A percentile compares a stretch with the other conserved stretches of the same genome.
phyloP scores from a whole-genome alignment of 2,888 invertebrate genomes.

The Mesochorus sp. region DNA sequence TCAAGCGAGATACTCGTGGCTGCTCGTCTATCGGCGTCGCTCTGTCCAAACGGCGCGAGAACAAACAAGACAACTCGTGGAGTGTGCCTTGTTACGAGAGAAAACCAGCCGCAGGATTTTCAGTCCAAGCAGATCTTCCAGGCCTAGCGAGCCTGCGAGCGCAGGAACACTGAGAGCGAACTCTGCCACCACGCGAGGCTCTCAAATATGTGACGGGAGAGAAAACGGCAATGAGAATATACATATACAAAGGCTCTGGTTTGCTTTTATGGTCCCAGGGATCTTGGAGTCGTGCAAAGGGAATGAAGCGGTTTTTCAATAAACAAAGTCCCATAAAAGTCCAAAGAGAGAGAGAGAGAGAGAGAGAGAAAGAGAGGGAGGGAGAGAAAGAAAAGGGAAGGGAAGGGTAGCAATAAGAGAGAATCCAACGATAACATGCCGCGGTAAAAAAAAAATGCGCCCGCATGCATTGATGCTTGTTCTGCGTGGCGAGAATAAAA shows the following conservation, averaged over 20 bases:
- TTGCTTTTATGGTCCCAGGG: slow-evolving; percentile 14
- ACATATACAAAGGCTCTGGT: too few species aligned
- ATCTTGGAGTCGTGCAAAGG: slow-evolving; percentile 21
- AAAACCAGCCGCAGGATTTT: slow-evolving; percentile 50
- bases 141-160: not conserved
- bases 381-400: not conserved
- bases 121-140: slow-evolving; percentile 30
- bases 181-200: slow-evolving; percentile 10
- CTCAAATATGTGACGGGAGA: slow-evolving; percentile 2
- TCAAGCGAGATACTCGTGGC: slow-evolving; percentile 52
- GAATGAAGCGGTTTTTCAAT: slow-evolving; percentile 49
- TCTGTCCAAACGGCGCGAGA: slow-evolving; percentile 53
- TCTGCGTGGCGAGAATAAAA: slow-evolving; percentile 36
- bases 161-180: not conserved
- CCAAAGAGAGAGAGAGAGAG: slow-evolving; percentile 2
- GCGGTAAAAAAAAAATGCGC: slow-evolving; percentile 11
- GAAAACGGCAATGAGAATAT: not conserved
- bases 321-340: slow-evolving; percentile 44
- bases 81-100: slow-evolving; percentile 53
- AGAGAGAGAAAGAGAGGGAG: not conserved
- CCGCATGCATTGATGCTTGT: slow-evolving; percentile 38
- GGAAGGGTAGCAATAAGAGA: too few species aligned
- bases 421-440: too few species aligned
- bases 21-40: slow-evolving; percentile 44
- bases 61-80: slow-evolving; percentile 53